phyloP scores from a whole-genome alignment of 2,113 vertebrate genomes.

The Toxotes jaculatrix region DNA sequence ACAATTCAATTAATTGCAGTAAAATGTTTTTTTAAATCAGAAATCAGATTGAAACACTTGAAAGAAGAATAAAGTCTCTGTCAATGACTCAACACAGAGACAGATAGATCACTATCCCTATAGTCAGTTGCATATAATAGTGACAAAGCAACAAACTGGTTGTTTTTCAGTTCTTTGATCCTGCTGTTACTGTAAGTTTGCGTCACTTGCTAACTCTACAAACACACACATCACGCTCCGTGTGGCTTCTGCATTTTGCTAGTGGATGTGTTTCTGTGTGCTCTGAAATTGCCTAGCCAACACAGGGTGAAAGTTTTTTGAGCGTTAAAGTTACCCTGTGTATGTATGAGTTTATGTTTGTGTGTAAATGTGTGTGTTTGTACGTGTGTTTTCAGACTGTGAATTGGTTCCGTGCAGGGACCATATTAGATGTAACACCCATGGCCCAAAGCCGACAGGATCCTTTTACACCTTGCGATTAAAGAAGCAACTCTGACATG shows the following conservation, averaged over 20 bases:
- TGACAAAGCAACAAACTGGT: neutral
- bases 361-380: neutral
- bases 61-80: neutral
- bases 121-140: neutral
- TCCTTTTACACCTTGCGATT: conserved; percentile 43
- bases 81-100: neutral
- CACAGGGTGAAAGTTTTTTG: conserved; percentile 14
- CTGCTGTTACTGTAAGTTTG: neutral
- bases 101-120: neutral
- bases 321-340: neutral
- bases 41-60: neutral
- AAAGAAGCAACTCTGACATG: conserved; percentile 18
- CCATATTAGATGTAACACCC: conserved; percentile 34
- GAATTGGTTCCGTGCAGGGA: conserved; percentile 54
- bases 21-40: neutral
- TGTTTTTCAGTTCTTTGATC: neutral
- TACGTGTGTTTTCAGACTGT: conserved; percentile 34
- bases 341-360: neutral
- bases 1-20: too few relatives aligned
- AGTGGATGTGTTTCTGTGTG: neutral
- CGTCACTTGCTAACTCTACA: neutral
- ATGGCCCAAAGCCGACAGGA: neutral
- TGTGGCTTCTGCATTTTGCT: neutral
- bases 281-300: neutral
- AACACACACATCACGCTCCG: neutral